Percentiles rank a stretch among this genome's conserved stretches.
Evolutionary conservation across 1,140 invertebrate genomes (phyloP).

Genomic region (Brachionus koreanus): DNA sequence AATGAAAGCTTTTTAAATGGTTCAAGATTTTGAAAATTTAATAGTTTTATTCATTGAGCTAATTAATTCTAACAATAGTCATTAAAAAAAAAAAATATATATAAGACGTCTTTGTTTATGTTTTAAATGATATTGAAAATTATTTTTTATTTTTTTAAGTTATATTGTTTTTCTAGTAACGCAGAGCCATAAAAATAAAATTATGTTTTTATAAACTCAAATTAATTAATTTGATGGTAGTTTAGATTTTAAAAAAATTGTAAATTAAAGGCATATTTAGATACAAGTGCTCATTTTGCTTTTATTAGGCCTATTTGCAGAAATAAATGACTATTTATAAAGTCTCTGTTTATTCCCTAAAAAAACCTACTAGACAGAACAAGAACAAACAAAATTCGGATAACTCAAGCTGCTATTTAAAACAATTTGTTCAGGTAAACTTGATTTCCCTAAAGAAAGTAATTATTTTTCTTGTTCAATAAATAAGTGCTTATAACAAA

Average conservation of each 20-base stretch:
- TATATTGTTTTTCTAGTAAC: too few relatives aligned
- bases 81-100: too few relatives aligned
- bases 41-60: too few relatives aligned
- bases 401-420: background rate
- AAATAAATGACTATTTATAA: too few relatives aligned
- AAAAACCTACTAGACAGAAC: background rate
- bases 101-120: too few relatives aligned
- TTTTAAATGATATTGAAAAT: too few relatives aligned
- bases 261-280: background rate
- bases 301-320: background rate
- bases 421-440: background rate
- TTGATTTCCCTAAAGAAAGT: background rate
- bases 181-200: background rate
- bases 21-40: too few relatives aligned
- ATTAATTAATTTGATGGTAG: too few relatives aligned
- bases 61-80: too few relatives aligned
- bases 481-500: background rate
- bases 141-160: too few relatives aligned
- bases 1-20: too few relatives aligned
- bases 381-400: background rate
- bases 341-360: background rate
- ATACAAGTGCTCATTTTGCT: background rate
- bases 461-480: background rate
- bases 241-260: background rate
- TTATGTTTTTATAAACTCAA: background rate